Evolutionary conservation across 2,888 invertebrate genomes (phyloP).

Genomic region (Cheilosia scutellata): DNA sequence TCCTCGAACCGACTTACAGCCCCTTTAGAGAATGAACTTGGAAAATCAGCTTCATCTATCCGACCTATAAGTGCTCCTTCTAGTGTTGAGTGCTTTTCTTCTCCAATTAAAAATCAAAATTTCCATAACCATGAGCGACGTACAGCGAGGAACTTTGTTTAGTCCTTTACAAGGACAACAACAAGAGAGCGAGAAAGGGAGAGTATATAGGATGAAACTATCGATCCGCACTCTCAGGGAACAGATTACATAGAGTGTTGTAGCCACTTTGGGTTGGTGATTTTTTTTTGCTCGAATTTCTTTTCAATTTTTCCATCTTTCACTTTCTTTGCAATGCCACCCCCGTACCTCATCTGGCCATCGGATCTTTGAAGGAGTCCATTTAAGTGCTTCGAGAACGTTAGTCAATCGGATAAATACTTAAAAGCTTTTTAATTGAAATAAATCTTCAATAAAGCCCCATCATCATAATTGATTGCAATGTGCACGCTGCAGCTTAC

Average conservation of each 20-base stretch:
- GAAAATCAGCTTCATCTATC: conserved; percentile 66
- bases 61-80: conserved; percentile 59
- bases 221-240: conserved; percentile 46
- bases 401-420: conserved; percentile 76
- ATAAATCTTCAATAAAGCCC: conserved; percentile 76
- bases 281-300: conserved; percentile 16
- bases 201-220: conserved; percentile 44
- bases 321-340: conserved; percentile 24
- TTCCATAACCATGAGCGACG: conserved; percentile 71
- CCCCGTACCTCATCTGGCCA: neutral
- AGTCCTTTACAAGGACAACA: conserved; percentile 61
- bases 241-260: conserved; percentile 63
- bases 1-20: conserved; percentile 46
- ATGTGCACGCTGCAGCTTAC: conserved; percentile 75
- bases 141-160: conserved; percentile 48
- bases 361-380: conserved; percentile 70
- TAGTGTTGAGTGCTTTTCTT: conserved; percentile 66
- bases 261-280: conserved; percentile 63
- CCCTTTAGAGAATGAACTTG: conserved; percentile 45
- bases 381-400: conserved; percentile 76
- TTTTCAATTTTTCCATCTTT: conserved; percentile 55
- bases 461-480: conserved; percentile 76
- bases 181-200: conserved; percentile 17
- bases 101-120: conserved; percentile 75
- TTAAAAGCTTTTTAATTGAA: conserved; percentile 76